phyloP scores from a whole-genome alignment of 2,797 vertebrate genomes.

The Hirundo rustica region DNA sequence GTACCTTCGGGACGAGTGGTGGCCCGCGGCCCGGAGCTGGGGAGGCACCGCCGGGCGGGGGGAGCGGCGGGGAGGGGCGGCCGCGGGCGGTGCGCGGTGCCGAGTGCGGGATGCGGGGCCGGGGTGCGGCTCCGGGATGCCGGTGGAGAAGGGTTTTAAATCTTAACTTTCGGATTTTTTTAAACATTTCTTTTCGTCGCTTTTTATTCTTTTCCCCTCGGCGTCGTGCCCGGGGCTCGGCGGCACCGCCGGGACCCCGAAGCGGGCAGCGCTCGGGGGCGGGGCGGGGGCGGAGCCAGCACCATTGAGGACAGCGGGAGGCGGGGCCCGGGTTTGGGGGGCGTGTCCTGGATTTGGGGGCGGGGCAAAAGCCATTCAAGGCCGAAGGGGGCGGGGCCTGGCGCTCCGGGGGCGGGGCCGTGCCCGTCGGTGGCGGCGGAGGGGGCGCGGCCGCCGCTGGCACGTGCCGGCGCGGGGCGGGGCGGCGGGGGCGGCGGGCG shows the following conservation, averaged over 20 bases:
- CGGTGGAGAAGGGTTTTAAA: background rate
- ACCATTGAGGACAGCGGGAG: background rate
- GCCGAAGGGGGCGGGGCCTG: too few species aligned
- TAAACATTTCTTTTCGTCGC: background rate
- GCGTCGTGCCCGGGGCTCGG: background rate
- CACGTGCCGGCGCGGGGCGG: background rate
- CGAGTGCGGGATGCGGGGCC: background rate
- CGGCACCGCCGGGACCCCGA: background rate
- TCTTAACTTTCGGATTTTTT: background rate
- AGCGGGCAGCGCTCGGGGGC: background rate
- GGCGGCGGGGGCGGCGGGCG: background rate
- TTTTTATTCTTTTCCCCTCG: background rate
- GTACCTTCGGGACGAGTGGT: background rate
- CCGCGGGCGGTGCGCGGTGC: background rate
- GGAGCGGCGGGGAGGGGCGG: background rate
- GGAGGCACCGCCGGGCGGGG: background rate
- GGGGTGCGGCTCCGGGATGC: background rate
- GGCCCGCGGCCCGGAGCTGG: background rate
- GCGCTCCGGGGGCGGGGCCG: background rate
- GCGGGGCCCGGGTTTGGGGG: fast-evolving
- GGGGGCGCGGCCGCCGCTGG: background rate
- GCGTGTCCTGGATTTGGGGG: background rate
- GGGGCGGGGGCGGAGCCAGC: too few species aligned
- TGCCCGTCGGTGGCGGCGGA: fast-evolving
- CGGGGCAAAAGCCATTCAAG: background rate